Conservation (phyloP, 2,113 vertebrate genomes). For the Oreocharis arfaki region DNA sequence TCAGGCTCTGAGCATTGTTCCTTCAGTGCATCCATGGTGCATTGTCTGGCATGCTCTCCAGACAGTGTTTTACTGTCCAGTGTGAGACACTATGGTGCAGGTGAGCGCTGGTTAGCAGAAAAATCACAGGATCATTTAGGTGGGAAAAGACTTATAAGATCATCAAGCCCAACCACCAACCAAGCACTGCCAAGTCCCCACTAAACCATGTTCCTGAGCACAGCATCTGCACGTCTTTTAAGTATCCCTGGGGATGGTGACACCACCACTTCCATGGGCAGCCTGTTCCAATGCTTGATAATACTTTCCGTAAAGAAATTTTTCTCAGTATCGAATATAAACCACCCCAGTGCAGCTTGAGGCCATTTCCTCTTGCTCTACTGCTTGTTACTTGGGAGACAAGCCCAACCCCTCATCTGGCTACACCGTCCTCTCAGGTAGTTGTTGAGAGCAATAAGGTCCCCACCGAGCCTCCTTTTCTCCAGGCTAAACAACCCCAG, state of each 20-base stretch:
- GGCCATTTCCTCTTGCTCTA: neutral
- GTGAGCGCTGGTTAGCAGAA: neutral
- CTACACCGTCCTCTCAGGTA: neutral
- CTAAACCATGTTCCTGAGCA: neutral
- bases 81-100: neutral
- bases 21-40: neutral
- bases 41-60: neutral
- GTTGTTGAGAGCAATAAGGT: neutral
- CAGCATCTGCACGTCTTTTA: accelerated
- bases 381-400: neutral
- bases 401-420: too few relatives aligned
- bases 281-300: neutral
- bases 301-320: neutral
- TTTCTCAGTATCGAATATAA: neutral
- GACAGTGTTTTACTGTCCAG: neutral
- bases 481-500: neutral
- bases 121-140: neutral
- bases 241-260: neutral
- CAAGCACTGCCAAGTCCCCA: neutral
- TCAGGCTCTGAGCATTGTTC: neutral
- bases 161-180: accelerated
- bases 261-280: neutral
- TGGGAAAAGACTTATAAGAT: neutral
- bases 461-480: neutral
- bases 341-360: neutral